Base-by-base conservation (phyloP, 2,113 vertebrate species). In the Mugil cephalus region DNA sequence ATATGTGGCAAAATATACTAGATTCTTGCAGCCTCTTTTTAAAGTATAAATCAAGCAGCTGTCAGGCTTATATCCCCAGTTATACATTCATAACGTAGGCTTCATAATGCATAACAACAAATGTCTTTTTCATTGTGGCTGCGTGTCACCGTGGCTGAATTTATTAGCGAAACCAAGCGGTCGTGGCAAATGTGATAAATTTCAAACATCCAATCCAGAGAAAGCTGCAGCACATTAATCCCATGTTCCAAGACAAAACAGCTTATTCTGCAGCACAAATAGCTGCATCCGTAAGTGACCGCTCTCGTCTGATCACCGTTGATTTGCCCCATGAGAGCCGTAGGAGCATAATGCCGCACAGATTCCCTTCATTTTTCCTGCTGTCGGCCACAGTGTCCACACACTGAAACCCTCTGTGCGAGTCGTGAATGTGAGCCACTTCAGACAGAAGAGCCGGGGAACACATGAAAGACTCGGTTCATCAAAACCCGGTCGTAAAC, bases 401-500 rank as follows among this genome's bases (percentile, higher is more conserved):
- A 56, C 48, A 73, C 46, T 17, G n/a, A 13, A 52, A 52, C 9
- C 45, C 7, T 77, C 24, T 58, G 21, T 58, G 5, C 4, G 1
- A 40, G 24, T 21, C 34, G 10, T 54, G 14, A 36, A 14, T n/a
- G n/a, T n/a, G n/a, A n/a, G n/a, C n/a, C 39, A 17, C 56, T 45
- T 48, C 1, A 51, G 43, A 46, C 39, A 19, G n/a, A 72, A 39
- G 0, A 66, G 53, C 64, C 59, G 4, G 4, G 17, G 38, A 21
- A 19, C 36, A 13, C 17, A 79, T 8, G 14, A 61, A 72, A 13
- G 42, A 55, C 36, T 40, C 30, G 1, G 40, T 55, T 78, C 46
- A 69, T 56, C 21, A 6, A 53, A 51, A 65, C 17, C 19, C 0
- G 30, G 4, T 47, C n/a, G 10, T 8, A 64, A 40, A 3, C 14